phyloP scores from a whole-genome alignment of 2,113 vertebrate genomes.

The Thunnus maccoyii region DNA sequence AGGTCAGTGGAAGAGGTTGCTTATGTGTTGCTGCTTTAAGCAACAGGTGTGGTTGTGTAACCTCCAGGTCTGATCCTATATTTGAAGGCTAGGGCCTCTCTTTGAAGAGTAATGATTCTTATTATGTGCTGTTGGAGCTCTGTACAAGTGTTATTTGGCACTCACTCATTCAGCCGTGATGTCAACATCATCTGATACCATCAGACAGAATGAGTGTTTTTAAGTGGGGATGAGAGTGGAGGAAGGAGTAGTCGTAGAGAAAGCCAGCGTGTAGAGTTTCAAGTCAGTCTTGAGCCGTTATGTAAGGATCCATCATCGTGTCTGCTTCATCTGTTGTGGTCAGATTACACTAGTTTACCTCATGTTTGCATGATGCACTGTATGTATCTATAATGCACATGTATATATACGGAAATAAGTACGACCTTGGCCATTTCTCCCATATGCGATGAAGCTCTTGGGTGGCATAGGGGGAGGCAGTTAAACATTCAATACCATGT shows the following conservation, averaged over 20 bases:
- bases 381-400: background rate
- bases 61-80: constrained; percentile 20
- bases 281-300: background rate
- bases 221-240: constrained; percentile 3
- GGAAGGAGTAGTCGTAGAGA: background rate
- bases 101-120: constrained; percentile 11
- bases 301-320: constrained; percentile 18
- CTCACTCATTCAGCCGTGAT: constrained; percentile 5
- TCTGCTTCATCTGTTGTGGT: constrained; percentile 35
- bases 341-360: constrained; percentile 1
- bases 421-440: constrained; percentile 16
- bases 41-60: constrained; percentile 61
- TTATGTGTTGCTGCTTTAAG: constrained; percentile 23
- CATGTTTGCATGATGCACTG: background rate
- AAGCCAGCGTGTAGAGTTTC: constrained; percentile 14
- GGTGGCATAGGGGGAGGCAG: constrained; percentile 36
- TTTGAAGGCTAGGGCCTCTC: constrained; percentile 26
- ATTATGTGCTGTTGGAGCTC: background rate
- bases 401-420: background rate
- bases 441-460: constrained; percentile 48
- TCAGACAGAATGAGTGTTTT: constrained; percentile 17
- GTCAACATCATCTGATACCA: constrained; percentile 35
- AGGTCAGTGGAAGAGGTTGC: constrained; percentile 18
- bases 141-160: background rate
- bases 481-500: constrained; percentile 73